Evolutionary conservation across 1,140 invertebrate species (phyloP), one percentile per base, ranked within the genome.

Genomic region (Lordiphosa stackelbergi): DNA sequence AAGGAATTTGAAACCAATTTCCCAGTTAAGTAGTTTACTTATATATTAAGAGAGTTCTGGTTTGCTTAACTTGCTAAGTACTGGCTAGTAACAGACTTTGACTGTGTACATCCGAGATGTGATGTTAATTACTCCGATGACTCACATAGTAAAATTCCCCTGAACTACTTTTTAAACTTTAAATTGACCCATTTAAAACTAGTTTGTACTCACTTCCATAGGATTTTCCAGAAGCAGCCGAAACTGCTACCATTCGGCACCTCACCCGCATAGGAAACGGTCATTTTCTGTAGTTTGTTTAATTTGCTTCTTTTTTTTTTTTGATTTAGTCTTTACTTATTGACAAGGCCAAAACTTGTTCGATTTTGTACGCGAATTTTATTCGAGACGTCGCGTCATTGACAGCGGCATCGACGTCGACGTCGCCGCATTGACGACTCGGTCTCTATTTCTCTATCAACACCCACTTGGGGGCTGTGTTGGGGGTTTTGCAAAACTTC

Each of bases 241-340:
- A 96, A 96, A 89, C 93, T 95, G 90, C 94, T 95, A 84, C 94
- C 94, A 88, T 96, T 96, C 57, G 94, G 94, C 77, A 96, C 95
- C 89, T 95, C 93, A 83, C 93, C 93, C 66, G 94, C 94, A 90
- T 96, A 96, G 34, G 94, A 95, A 69, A 96, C 92, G 69, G 94
- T 96, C 95, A 96, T 96, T 74, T 87, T 66, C 35, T 52, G 22
- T 34, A 11, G 16, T 35, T 48, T 57, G 13, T 46, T 46, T 47
- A 22, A 19, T 22, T 28, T 49, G 34, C 5, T 24, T 64, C 19
- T 64, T 28, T 64, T 28, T 35, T 38, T 65, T 66, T 47, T 37
- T 66, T 66, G 43, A 68, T 16, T 61, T 69, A 56, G 48, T 56
- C 42, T 51, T 38, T 54, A 48, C 34, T n/a, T 58, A 62, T 49